Base-by-base conservation (phyloP, 2,113 vertebrate genomes). In the Halichoerus grypus region DNA sequence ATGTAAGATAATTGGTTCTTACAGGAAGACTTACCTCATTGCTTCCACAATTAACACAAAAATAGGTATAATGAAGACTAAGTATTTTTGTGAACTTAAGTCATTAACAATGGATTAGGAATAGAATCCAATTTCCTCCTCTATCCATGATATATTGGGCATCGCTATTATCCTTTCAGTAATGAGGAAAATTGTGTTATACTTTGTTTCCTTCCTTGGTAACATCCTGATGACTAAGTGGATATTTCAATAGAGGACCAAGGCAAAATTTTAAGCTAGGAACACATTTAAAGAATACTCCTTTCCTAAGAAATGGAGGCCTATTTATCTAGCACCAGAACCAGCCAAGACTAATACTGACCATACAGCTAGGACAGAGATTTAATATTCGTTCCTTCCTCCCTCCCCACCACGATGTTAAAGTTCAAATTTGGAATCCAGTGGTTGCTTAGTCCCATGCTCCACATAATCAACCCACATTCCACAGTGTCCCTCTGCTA, bases 61-160 rank as follows among this genome's bases (percentile, higher is more conserved):
- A 97, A 55, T 97, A 98, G 84, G 72, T 98, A 92, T 97, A 98
- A 98, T 98, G 98, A 98, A 98, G 97, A 98, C 97, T 97, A 98
- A 98, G 95, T 98, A 97, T 98, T 98, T 98, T 98, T 98, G 98
- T 98, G 98, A 98, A 98, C 85, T 96, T 96, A 97, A 97, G 95
- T 98, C 96, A 98, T 98, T 98, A 99, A 98, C 97, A 98, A 98
- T 97, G 96, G 97, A 98, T 98, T 98, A 98, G 98, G 93, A 97
- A 96, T 96, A 97, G 95, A 98, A 98, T 98, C 96, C 95, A 98
- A 98, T 99, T 99, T 99, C 95, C 98, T 98, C 31, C 98, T 98
- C 93, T 97, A 96, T 98, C 97, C 67, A 53, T 97, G 97, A 98
- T 97, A 96, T 97, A 97, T 98, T 97, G 94, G 92, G 67, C 95